These are phyloP conservation scores for Aspidapion aeneum DNA, from an alignment of 2,888 invertebrate genomes.

Conservation along the genomic window DNA sequence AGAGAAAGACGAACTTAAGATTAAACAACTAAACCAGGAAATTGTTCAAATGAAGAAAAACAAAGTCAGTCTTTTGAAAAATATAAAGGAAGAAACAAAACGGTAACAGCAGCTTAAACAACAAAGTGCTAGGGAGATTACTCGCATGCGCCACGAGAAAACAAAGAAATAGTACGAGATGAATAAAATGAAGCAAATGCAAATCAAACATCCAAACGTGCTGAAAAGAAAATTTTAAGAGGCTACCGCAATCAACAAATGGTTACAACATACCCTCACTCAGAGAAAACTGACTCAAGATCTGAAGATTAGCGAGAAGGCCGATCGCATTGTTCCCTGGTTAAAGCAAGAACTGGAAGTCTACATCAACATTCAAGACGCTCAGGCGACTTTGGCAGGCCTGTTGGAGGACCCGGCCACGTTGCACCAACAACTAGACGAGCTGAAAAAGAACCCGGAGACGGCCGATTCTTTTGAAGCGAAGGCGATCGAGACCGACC, in stretches of 20 bases:
- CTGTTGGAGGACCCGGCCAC: constrained; percentile 69
- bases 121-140: constrained; percentile 63
- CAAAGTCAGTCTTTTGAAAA: too few species aligned
- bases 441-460: constrained; percentile 48
- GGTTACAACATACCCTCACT: constrained; percentile 70
- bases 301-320: constrained; percentile 43
- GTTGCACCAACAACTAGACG: constrained; percentile 52
- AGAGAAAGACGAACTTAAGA: constrained; percentile 76
- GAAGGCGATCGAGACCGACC: constrained; percentile 51
- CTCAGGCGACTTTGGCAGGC: constrained; percentile 70
- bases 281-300: constrained; percentile 57
- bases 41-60: constrained; percentile 76
- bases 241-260: constrained; percentile 78
- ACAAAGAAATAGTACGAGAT: constrained; percentile 78
- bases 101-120: constrained; percentile 75
- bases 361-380: constrained; percentile 70
- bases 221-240: constrained; percentile 86
- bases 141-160: constrained; percentile 76
- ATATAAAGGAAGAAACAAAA: constrained; percentile 77
- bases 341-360: constrained; percentile 79
- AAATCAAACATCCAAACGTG: constrained; percentile 78
- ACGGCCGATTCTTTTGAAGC: constrained; percentile 38
- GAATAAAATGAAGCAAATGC: constrained; percentile 70
- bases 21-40: constrained; percentile 69
- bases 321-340: constrained; percentile 42